Evolutionary conservation across 2,888 invertebrate species (phyloP), one percentile per base, ranked within the genome.

Genomic region (Xestia xanthographa): DNA sequence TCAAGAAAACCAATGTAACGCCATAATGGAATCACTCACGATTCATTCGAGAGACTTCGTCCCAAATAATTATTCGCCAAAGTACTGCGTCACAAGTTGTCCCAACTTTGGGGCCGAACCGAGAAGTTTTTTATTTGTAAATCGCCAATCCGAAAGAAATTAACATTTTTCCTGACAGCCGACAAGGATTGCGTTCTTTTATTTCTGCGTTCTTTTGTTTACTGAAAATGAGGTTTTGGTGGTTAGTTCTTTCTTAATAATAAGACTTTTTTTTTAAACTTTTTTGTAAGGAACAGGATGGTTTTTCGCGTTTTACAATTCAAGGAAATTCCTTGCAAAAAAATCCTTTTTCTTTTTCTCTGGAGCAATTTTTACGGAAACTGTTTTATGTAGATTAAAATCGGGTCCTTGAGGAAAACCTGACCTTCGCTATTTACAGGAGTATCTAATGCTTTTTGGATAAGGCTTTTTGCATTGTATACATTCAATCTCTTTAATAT

Each of bases 121-220:
- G 62, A 29, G 43, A 84, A 83, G 60, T 82, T 83, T 89, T 90
- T 86, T 86, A 86, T 89, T 87, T 88, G 85, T 70, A 80, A 83
- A 87, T 86, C 82, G 86, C 80, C 88, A 87, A 89, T 88, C 86
- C 77, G 77, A 66, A 75, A 77, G 85, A 79, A 88, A 89, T 90
- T 90, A 89, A 86, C 86, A 84, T 82, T 86, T 85, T 80, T 79
- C 76, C 65, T 75, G 88, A 85, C 82, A 79, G 63, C 62, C 60
- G 50, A 83, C 85, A 79, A 73, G 80, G 78, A 63, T 82, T 78
- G 66, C 65, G 58, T 77, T 75, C 67, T 72, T 65, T 83, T 70
- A 71, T 72, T 72, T 62, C 34, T 43, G 11, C n/a, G 11, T 48
- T 69, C 80, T 65, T 74, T 86, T 83, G 81, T 85, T 85, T 82